Evolutionary conservation across 1,140 invertebrate genomes (phyloP).

Genomic region (Leptestheria dahalacensis): DNA sequence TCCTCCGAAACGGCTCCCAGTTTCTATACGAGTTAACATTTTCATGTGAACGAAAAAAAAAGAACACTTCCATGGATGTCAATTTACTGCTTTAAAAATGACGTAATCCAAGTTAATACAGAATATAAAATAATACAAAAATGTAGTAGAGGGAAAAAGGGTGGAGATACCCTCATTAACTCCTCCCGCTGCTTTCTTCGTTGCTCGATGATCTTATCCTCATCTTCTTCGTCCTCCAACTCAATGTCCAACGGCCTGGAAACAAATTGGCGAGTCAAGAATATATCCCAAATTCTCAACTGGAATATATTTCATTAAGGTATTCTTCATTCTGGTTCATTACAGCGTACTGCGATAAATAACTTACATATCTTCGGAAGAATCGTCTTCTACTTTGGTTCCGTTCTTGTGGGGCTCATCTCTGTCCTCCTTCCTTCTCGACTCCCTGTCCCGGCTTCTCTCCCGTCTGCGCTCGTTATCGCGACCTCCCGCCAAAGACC

Average conservation of each 20-base stretch:
- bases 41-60: slow-evolving; percentile 20
- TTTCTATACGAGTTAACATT: no score
- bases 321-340: no score
- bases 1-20: slow-evolving; percentile 44
- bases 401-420: slow-evolving; percentile 20
- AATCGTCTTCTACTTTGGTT: slow-evolving; percentile 13
- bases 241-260: slow-evolving; percentile 44
- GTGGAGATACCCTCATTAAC: slow-evolving; percentile 61
- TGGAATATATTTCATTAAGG: no score
- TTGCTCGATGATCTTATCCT: slow-evolving; percentile 82
- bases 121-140: no score
- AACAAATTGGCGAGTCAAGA: slow-evolving; percentile 16
- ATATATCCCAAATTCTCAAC: slow-evolving; percentile 10
- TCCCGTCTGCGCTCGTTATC: slow-evolving; percentile 32
- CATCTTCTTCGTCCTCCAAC: slow-evolving; percentile 77
- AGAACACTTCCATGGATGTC: not conserved
- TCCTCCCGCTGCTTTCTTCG: slow-evolving; percentile 77
- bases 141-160: no score
- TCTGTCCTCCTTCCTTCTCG: slow-evolving; percentile 21
- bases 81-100: no score
- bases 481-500: slow-evolving; percentile 20
- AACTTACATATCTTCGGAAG: slow-evolving; percentile 17
- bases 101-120: no score
- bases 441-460: slow-evolving; percentile 23
- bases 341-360: not conserved